phyloP scores from a whole-genome alignment of 2,888 invertebrate genomes.

The Orchesellides sinensis region DNA sequence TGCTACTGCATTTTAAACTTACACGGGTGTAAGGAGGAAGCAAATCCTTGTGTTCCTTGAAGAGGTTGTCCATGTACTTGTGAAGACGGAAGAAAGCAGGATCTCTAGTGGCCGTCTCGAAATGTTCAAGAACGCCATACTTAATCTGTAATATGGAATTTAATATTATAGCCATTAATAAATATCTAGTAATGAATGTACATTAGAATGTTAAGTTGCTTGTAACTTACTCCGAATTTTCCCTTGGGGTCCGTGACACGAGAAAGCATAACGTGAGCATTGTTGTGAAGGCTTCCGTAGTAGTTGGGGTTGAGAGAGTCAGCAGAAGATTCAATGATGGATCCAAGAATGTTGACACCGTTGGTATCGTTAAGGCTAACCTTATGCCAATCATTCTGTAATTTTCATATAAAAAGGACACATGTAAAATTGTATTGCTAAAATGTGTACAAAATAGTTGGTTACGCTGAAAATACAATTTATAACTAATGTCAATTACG shows the following conservation, averaged over 20 bases:
- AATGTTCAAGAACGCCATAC: slow-evolving; percentile 75
- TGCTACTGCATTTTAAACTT: slow-evolving; percentile 26
- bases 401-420: neutral
- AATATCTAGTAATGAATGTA: neutral
- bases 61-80: slow-evolving; percentile 75
- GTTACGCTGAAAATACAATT: neutral
- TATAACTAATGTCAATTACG: slow-evolving; percentile 47
- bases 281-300: slow-evolving; percentile 76
- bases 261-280: slow-evolving; percentile 75
- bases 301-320: slow-evolving; percentile 71
- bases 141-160: slow-evolving; percentile 56
- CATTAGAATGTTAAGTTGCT: no score
- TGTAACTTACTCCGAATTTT: slow-evolving; percentile 74
- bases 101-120: slow-evolving; percentile 75
- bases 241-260: slow-evolving; percentile 75
- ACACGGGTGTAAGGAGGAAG: slow-evolving; percentile 75
- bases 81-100: slow-evolving; percentile 74
- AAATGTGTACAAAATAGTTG: neutral
- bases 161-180: neutral
- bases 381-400: slow-evolving; percentile 52
- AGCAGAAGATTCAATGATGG: slow-evolving; percentile 70
- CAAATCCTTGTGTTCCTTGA: slow-evolving; percentile 75
- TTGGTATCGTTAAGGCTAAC: slow-evolving; percentile 64
- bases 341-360: slow-evolving; percentile 73
- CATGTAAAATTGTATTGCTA: neutral